A percentile compares a stretch with the other conserved stretches of the same genome.
Conservation (phyloP, 1,140 invertebrate genomes). For the Drosophila sp. region DNA sequence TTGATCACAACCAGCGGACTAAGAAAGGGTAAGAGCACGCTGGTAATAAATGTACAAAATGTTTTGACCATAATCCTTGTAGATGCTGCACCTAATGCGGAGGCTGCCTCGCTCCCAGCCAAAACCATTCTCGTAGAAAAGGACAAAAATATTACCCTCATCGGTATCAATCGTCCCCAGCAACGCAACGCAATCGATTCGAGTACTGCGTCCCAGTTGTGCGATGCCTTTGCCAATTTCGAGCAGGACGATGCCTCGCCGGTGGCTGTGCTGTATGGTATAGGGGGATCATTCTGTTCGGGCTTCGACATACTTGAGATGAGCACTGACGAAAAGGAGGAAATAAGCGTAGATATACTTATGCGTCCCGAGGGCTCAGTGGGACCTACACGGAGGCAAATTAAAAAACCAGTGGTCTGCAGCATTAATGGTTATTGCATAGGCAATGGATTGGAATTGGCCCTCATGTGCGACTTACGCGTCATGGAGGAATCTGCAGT, state of each 20-base stretch:
- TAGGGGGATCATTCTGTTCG: conserved; percentile 95
- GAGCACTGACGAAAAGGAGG: conserved; percentile 64
- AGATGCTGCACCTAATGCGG: conserved; percentile 47
- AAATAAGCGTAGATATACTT: conserved; percentile 74
- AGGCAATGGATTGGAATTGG: conserved; percentile 94
- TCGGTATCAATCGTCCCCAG: conserved; percentile 93
- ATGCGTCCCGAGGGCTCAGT: conserved; percentile 81
- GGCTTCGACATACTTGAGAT: conserved; percentile 93
- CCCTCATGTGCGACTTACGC: conserved; percentile 94
- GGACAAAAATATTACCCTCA: conserved; percentile 87
- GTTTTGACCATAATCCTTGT: background rate
- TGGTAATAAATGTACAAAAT: conserved; percentile 47
- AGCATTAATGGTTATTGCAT: conserved; percentile 94
- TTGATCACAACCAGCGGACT: conserved; percentile 36
- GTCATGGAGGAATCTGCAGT: conserved; percentile 93
- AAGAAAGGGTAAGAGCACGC: conserved; percentile 49
- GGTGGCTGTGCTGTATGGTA: conserved; percentile 92
- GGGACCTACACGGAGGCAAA: conserved; percentile 86
- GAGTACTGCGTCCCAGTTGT: conserved; percentile 87
- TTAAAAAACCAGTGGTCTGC: conserved; percentile 93
- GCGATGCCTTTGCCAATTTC: conserved; percentile 89
- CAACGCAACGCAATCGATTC: conserved; percentile 92
- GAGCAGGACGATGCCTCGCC: conserved; percentile 88
- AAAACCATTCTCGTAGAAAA: conserved; percentile 78
- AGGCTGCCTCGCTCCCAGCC: conserved; percentile 17